Conservation (phyloP, 2,888 invertebrate species). For the Agrotis puta region DNA sequence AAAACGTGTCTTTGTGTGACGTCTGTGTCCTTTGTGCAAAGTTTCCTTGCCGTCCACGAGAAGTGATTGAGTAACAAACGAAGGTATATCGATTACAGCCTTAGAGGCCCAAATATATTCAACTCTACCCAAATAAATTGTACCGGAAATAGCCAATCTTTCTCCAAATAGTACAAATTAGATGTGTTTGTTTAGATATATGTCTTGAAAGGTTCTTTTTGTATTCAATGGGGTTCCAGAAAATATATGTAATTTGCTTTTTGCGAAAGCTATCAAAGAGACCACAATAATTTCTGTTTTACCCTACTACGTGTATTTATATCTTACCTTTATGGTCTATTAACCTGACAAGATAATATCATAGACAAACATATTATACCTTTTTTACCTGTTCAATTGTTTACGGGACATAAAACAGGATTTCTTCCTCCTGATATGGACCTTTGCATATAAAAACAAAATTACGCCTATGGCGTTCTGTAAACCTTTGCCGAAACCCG, state of each 20-base stretch:
- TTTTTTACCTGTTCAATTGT: constrained; percentile 42
- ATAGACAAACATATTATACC: constrained; percentile 40
- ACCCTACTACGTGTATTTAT: constrained; percentile 13
- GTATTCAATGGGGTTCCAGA: no score
- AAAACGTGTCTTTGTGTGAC: constrained; percentile 54
- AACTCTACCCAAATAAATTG: constrained; percentile 26
- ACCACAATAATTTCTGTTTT: background rate
- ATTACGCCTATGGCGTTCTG: constrained; percentile 33
- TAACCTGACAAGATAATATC: constrained; percentile 43
- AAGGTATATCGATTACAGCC: constrained; percentile 21
- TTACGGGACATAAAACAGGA: constrained; percentile 55
- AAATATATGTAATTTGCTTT: background rate
- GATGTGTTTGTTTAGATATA: background rate
- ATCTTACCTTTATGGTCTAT: constrained; percentile 10
- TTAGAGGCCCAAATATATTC: constrained; percentile 20
- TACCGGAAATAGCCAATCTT: constrained; percentile 5
- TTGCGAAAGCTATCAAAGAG: background rate
- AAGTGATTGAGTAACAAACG: constrained; percentile 57
- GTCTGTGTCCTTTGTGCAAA: constrained; percentile 46
- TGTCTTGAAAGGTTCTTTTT: background rate
- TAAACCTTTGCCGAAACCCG: constrained; percentile 22
- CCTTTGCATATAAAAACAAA: constrained; percentile 60
- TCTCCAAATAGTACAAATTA: constrained; percentile 3
- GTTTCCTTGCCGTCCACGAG: constrained; percentile 31
- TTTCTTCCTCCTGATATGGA: constrained; percentile 47